Percentiles rank a stretch among this genome's conserved stretches.
Conservation (phyloP, 2,888 invertebrate genomes). For the Ochropleura plecta region DNA sequence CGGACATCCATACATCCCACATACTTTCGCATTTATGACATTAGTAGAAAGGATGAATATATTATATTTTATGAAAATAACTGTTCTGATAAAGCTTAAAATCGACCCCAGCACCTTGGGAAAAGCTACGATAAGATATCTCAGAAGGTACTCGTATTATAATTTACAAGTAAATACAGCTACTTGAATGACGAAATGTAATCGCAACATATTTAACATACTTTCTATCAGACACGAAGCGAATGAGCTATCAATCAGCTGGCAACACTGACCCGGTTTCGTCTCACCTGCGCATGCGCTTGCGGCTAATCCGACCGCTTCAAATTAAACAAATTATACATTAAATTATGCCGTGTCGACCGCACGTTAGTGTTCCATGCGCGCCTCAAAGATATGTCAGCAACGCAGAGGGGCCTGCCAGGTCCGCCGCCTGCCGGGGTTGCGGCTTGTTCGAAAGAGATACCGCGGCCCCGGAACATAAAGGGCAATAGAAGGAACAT, state of each 20-base stretch:
- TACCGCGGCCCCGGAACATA: too few species aligned
- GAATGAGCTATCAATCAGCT: slow-evolving; percentile 54
- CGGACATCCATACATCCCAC: too few species aligned
- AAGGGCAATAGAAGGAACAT: too few species aligned
- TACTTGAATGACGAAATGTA: slow-evolving; percentile 25
- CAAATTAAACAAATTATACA: slow-evolving; percentile 25
- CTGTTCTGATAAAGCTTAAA: background rate
- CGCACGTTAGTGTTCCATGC: too few species aligned
- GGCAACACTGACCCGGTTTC: slow-evolving; percentile 62
- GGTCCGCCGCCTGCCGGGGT: too few species aligned
- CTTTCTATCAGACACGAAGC: slow-evolving; percentile 47
- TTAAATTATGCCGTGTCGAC: too few species aligned
- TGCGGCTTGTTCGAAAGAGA: too few species aligned
- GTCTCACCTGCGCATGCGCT: slow-evolving; percentile 43
- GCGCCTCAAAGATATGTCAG: too few species aligned
- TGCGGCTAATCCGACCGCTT: slow-evolving; percentile 29
- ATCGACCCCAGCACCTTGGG: background rate
- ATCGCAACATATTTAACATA: slow-evolving; percentile 28
- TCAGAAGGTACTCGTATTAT: background rate
- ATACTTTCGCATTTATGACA: too few species aligned
- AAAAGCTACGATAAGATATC: background rate
- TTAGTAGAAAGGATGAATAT: too few species aligned
- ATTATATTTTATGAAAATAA: too few species aligned
- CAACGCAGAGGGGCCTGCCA: too few species aligned
- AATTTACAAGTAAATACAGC: background rate